Evolutionary conservation across 2,888 invertebrate species (phyloP).

Genomic region (Argyresthia albistria): DNA sequence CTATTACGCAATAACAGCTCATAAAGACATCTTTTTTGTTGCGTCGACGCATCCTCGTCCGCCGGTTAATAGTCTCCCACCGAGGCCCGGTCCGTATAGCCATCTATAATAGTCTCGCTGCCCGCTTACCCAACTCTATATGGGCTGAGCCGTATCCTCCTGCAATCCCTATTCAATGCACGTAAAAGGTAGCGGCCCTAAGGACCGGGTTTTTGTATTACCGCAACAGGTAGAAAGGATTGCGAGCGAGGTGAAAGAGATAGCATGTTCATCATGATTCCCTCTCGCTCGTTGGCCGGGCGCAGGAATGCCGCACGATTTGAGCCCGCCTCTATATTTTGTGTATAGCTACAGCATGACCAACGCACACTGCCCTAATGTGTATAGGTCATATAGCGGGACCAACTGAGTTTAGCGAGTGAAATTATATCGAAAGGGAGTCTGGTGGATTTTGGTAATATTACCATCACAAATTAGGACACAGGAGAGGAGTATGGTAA

Average conservation of each 20-base stretch:
- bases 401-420: conserved; percentile 67
- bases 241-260: conserved; percentile 55
- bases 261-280: conserved; percentile 31
- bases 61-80: conserved; percentile 51
- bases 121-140: conserved; percentile 55
- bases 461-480: background rate
- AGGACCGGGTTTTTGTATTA: conserved; percentile 71
- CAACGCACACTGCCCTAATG: conserved; percentile 71
- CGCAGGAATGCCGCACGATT: conserved; percentile 71
- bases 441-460: conserved; percentile 49
- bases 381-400: conserved; percentile 71
- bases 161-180: conserved; percentile 69
- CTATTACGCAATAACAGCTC: conserved; percentile 60
- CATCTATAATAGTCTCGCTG: conserved; percentile 54
- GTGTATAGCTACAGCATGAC: conserved; percentile 45
- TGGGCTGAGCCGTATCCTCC: conserved; percentile 68
- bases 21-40: conserved; percentile 26
- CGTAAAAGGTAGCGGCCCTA: conserved; percentile 70
- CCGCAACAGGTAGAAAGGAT: conserved; percentile 73
- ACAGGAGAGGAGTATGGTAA: background rate
- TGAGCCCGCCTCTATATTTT: conserved; percentile 46
- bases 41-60: conserved; percentile 39
- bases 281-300: conserved; percentile 43
- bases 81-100: conserved; percentile 31
- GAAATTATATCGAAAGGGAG: conserved; percentile 72